phyloP scores from a whole-genome alignment of 1,140 invertebrate species.

The Halesus radiatus region DNA sequence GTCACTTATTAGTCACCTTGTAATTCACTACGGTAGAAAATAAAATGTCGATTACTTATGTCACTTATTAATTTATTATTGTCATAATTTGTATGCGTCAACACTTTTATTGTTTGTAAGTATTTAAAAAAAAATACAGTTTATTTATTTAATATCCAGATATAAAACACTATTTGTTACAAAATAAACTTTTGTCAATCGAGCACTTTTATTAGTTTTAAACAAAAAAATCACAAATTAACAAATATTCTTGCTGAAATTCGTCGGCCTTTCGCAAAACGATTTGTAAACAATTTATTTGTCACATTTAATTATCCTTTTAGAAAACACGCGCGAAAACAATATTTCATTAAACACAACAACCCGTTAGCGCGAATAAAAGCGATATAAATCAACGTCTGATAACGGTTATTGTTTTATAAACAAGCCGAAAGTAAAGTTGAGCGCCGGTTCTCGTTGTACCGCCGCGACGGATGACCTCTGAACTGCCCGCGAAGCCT shows the following conservation, averaged over 20 bases:
- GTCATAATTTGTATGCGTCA: too few species aligned
- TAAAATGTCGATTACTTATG: too few species aligned
- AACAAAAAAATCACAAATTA: not conserved
- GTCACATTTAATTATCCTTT: not conserved
- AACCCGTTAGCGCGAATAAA: not conserved
- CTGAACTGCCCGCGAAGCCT: conserved; percentile 30
- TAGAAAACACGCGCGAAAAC: conserved; percentile 13
- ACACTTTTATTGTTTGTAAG: too few species aligned
- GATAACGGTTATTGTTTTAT: conserved; percentile 13
- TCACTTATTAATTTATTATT: too few species aligned
- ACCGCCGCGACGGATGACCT: conserved; percentile 32
- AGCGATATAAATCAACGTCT: not conserved
- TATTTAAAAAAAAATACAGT: too few species aligned
- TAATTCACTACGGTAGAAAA: too few species aligned
- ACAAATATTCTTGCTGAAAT: not conserved
- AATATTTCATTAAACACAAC: not conserved
- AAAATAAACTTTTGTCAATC: too few species aligned
- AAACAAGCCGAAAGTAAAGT: conserved; percentile 17
- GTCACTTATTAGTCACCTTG: not conserved
- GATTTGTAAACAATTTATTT: too few species aligned
- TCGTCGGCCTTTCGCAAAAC: too few species aligned
- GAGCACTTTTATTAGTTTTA: too few species aligned
- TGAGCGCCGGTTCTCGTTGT: conserved; percentile 21
- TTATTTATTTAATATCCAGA: too few species aligned
- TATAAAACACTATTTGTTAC: too few species aligned